Evolutionary conservation across 2,888 invertebrate species (phyloP).

Genomic region (Ichneumoninae sp.): DNA sequence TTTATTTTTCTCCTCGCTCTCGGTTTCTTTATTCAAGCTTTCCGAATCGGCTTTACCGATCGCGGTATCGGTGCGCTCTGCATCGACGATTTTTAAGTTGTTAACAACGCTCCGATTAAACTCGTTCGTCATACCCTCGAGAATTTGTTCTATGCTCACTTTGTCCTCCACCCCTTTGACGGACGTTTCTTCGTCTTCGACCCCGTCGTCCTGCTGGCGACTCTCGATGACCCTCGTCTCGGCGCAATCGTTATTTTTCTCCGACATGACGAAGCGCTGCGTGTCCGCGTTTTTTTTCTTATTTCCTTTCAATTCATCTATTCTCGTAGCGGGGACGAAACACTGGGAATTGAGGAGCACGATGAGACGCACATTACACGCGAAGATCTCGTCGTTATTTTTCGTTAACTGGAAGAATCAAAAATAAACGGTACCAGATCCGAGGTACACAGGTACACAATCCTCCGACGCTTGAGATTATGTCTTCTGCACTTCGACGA

Average conservation of each 20-base stretch:
- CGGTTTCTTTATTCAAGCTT: neutral
- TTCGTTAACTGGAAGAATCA: neutral
- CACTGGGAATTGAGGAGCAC: neutral
- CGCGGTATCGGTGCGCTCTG: slow-evolving; percentile 51
- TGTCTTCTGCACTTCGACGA: slow-evolving; percentile 27
- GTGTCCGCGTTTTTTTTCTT: neutral
- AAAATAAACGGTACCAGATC: neutral
- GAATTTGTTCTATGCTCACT: slow-evolving; percentile 81
- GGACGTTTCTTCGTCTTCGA: slow-evolving; percentile 76
- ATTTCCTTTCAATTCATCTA: slow-evolving; percentile 1
- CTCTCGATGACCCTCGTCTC: slow-evolving; percentile 75
- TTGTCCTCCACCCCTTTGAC: slow-evolving; percentile 75
- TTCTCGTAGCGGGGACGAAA: neutral
- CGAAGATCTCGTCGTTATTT: neutral
- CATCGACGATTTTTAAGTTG: slow-evolving; percentile 67
- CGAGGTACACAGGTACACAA: slow-evolving; percentile 6
- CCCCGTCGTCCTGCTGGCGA: slow-evolving; percentile 73
- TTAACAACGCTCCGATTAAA: slow-evolving; percentile 78
- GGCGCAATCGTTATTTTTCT: slow-evolving; percentile 62
- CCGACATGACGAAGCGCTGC: slow-evolving; percentile 29
- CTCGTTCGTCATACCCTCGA: slow-evolving; percentile 83
- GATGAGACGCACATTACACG: neutral
- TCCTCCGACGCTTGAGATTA: slow-evolving; percentile 15
- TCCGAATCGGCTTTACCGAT: slow-evolving; percentile 23
- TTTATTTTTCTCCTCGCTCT: slow-evolving; percentile 36